Evolutionary conservation across 2,888 invertebrate species (phyloP).

Genomic region (Cistogaster globosa): DNA sequence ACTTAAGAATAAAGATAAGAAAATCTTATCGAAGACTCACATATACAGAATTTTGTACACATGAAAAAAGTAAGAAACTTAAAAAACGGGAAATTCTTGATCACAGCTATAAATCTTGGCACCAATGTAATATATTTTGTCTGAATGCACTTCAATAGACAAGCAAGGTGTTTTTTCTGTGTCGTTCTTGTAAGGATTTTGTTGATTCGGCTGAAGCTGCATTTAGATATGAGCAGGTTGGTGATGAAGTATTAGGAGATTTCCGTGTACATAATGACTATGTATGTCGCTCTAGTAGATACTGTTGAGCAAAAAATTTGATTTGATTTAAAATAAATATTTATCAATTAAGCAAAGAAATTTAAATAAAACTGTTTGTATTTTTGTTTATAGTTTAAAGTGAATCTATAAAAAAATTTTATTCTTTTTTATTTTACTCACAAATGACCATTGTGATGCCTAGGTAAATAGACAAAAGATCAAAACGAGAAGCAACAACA

Average conservation of each 20-base stretch:
- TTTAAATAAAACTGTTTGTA: slow-evolving; percentile 2
- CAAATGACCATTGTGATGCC: no score
- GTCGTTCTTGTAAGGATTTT: slow-evolving; percentile 38
- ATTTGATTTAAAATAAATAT: slow-evolving; percentile 15
- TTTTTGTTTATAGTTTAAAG: not conserved
- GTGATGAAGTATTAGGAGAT: slow-evolving; percentile 31
- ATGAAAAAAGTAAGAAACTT: slow-evolving; percentile 46
- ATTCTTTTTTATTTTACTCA: no score
- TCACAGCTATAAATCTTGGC: slow-evolving; percentile 71
- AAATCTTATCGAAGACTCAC: slow-evolving; percentile 38
- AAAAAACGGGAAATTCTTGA: slow-evolving; percentile 72
- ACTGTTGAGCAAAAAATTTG: slow-evolving; percentile 7
- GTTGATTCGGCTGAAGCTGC: slow-evolving; percentile 47
- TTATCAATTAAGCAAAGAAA: slow-evolving; percentile 26
- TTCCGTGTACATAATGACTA: slow-evolving; percentile 4
- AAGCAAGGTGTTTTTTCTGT: slow-evolving; percentile 63
- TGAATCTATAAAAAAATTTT: not conserved
- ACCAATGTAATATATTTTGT: slow-evolving; percentile 71
- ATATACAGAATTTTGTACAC: slow-evolving; percentile 2
- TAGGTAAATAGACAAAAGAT: not conserved
- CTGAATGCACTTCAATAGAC: slow-evolving; percentile 47
- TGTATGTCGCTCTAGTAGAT: slow-evolving; percentile 2
- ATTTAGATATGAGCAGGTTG: slow-evolving; percentile 29
- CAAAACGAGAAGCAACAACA: not conserved
- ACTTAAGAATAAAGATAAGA: slow-evolving; percentile 11